These are phyloP conservation scores for Drosophila falleni DNA, from an alignment of 2,888 invertebrate species.

Conservation along the genomic window DNA sequence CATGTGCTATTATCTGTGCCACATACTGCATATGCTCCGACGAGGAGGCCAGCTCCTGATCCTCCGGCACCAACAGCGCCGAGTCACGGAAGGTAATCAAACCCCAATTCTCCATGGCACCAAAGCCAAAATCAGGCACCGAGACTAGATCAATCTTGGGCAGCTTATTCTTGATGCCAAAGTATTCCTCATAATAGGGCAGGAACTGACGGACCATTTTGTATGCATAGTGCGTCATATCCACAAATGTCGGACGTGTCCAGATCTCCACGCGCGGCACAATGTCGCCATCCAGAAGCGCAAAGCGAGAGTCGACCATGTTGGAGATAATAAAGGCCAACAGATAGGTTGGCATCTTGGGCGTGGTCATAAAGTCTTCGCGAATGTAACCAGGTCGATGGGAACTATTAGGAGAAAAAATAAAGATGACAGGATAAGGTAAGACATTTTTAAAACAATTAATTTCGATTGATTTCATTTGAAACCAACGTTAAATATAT, in stretches of 20 bases:
- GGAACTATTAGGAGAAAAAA: constrained; percentile 23
- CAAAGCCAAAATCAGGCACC: constrained; percentile 90
- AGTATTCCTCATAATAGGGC: constrained; percentile 88
- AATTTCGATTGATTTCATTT: too few species aligned
- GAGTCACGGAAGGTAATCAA: constrained; percentile 89
- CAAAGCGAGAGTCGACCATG: constrained; percentile 84
- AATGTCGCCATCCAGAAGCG: constrained; percentile 70
- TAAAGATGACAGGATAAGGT: too few species aligned
- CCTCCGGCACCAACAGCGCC: constrained; percentile 86
- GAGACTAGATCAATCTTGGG: constrained; percentile 90
- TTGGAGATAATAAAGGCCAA: constrained; percentile 89
- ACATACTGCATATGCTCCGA: constrained; percentile 88
- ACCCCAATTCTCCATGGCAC: constrained; percentile 91
- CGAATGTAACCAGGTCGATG: constrained; percentile 87
- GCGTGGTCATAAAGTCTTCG: constrained; percentile 88
- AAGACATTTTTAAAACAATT: not conserved
- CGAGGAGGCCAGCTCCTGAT: constrained; percentile 85
- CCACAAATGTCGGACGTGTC: constrained; percentile 82
- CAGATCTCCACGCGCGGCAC: constrained; percentile 84
- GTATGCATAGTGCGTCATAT: constrained; percentile 86
- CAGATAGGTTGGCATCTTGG: constrained; percentile 91
- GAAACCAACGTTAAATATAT: too few species aligned
- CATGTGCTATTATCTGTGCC: constrained; percentile 90
- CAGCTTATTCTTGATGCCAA: constrained; percentile 88
- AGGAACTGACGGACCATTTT: constrained; percentile 88